Conservation (phyloP, 2,888 invertebrate species). For the Eupeodes luniger region DNA sequence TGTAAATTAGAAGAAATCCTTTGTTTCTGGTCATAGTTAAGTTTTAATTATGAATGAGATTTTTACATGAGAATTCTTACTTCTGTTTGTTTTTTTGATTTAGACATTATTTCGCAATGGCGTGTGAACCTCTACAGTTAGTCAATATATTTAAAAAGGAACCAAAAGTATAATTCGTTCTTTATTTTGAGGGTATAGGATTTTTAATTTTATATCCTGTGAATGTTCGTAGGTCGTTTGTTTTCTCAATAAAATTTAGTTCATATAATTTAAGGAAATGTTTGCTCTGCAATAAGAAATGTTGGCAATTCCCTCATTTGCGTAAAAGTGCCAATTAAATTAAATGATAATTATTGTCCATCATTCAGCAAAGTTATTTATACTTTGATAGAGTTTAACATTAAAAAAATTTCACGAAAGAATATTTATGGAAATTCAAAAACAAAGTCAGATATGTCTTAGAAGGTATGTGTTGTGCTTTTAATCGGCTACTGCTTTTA, state of each 20-base stretch:
- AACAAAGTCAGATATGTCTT: too few species aligned
- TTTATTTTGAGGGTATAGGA: not conserved
- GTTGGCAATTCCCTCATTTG: not conserved
- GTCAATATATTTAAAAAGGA: not conserved
- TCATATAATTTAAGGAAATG: not conserved
- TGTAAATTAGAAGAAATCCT: too few species aligned
- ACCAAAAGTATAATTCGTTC: too few species aligned
- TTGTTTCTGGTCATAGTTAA: not conserved
- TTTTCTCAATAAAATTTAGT: constrained; percentile 13
- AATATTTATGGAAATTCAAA: too few species aligned
- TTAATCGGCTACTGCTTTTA: too few species aligned
- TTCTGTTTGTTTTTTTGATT: constrained; percentile 20
- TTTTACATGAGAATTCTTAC: constrained; percentile 15
- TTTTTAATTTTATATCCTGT: not conserved
- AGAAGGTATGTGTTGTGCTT: too few species aligned
- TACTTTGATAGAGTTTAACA: too few species aligned
- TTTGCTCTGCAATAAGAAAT: not conserved
- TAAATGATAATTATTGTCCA: not conserved
- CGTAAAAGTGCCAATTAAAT: not conserved
- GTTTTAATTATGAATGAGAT: constrained; percentile 34
- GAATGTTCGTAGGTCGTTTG: not conserved
- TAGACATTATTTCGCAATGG: constrained; percentile 33
- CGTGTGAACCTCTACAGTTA: not conserved
- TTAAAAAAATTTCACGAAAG: too few species aligned
- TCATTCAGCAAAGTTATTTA: not conserved